A percentile compares a stretch with the other conserved stretches of the same genome.
Conservation (phyloP, 2,888 invertebrate species). For the Yponomeuta plumbellus region DNA sequence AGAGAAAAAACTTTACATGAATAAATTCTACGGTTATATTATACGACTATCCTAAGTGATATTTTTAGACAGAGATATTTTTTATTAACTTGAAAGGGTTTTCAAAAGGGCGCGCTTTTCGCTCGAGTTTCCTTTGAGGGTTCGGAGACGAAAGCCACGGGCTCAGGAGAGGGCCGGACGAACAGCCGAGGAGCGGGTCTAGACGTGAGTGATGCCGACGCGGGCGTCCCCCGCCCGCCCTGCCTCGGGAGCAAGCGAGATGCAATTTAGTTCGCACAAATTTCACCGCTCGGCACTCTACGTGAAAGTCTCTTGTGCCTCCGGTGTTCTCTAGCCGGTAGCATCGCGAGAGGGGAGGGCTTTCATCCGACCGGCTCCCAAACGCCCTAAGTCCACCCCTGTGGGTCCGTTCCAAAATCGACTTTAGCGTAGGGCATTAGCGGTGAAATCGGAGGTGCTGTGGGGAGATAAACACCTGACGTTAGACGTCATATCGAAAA, state of each 20-base stretch:
- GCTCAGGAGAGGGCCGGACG: conserved; percentile 66
- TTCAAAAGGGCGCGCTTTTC: conserved; percentile 6
- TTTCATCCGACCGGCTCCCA: conserved; percentile 34
- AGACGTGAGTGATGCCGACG: conserved; percentile 68
- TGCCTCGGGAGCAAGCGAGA: conserved; percentile 63
- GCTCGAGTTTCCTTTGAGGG: conserved; percentile 9
- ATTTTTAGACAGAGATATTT: conserved; percentile 11
- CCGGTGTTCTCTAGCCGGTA: conserved; percentile 49
- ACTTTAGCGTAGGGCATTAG: neutral
- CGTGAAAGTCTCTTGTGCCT: conserved; percentile 68
- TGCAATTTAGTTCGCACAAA: conserved; percentile 60
- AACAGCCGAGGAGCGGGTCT: conserved; percentile 62
- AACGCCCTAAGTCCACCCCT: conserved; percentile 41
- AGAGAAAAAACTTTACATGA: conserved; percentile 8
- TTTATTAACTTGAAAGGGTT: neutral
- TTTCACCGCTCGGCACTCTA: conserved; percentile 64
- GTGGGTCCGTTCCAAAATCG: neutral
- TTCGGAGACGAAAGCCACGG: conserved; percentile 11
- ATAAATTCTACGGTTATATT: neutral
- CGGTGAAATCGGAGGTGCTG: neutral
- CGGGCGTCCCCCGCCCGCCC: conserved; percentile 64
- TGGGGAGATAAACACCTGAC: conserved; percentile 70
- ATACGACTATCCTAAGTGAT: conserved; percentile 5
- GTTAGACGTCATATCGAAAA: conserved; percentile 72
- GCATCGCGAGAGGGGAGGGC: conserved; percentile 54